These are phyloP conservation scores for Ellobius talpinus DNA, from an alignment of 2,113 vertebrate species.

Conservation along the genomic window DNA sequence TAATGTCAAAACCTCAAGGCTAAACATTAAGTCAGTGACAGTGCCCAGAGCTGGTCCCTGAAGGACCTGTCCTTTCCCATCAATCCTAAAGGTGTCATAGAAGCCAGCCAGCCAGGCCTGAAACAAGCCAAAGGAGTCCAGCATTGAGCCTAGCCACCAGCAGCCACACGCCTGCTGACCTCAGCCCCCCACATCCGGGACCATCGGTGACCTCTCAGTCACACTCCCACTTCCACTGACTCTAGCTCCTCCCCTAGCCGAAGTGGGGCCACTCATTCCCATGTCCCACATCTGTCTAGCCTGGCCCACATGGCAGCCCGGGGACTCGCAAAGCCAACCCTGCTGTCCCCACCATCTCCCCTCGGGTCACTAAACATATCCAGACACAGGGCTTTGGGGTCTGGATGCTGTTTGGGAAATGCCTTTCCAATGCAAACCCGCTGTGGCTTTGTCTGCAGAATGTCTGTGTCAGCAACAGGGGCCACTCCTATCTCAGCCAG, in stretches of 20 bases:
- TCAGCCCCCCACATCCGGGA: not conserved
- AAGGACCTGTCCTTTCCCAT: not conserved
- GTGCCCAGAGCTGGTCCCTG: not conserved
- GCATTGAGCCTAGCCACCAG: too few species aligned
- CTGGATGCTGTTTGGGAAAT: slow-evolving; percentile 47
- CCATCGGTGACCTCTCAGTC: not conserved
- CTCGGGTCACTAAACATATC: not conserved
- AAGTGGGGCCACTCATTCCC: not conserved
- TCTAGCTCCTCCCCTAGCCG: not conserved
- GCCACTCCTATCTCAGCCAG: not conserved
- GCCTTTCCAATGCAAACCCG: not conserved
- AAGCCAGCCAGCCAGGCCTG: not conserved
- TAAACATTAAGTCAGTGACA: not conserved
- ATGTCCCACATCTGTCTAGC: too few species aligned
- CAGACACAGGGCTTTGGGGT: slow-evolving; percentile 51
- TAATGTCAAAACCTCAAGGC: not conserved
- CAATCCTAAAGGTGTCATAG: not conserved
- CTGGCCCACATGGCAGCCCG: not conserved
- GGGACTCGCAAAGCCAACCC: not conserved
- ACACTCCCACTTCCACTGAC: not conserved
- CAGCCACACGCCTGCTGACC: too few species aligned
- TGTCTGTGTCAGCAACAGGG: slow-evolving; percentile 69
- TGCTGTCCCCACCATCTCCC: not conserved
- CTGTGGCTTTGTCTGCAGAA: slow-evolving; percentile 68
- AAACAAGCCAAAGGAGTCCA: not conserved